phyloP scores from a whole-genome alignment of 2,113 vertebrate genomes.

The Nycticebus coucang region DNA sequence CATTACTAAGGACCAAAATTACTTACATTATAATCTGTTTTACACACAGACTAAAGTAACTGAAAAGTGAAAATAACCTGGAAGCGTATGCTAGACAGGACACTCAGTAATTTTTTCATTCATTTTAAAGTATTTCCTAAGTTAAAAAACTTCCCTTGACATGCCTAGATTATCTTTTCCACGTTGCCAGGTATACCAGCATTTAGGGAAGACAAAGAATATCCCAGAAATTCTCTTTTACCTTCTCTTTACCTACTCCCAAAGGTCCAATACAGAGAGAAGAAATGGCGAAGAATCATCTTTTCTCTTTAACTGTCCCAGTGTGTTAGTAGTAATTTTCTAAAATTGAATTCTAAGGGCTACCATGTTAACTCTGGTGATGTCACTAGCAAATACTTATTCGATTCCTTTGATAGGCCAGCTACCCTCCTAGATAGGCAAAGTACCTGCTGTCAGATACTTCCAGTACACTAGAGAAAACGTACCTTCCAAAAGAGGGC shows the following conservation, averaged over 20 bases:
- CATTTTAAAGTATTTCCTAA: not conserved
- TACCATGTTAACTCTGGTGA: not conserved
- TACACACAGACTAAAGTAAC: not conserved
- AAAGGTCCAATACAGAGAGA: not conserved
- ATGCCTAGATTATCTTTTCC: not conserved
- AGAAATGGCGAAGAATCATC: not conserved
- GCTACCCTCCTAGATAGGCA: not conserved
- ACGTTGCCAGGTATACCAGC: not conserved
- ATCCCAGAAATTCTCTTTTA: not conserved
- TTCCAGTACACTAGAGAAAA: not conserved
- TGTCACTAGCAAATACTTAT: not conserved
- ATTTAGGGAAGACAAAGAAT: not conserved
- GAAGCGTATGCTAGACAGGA: not conserved
- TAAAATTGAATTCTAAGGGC: not conserved
- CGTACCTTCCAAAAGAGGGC: not conserved
- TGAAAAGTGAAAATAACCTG: not conserved
- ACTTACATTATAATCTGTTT: not conserved
- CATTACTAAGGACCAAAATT: not conserved
- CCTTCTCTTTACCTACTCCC: not conserved
- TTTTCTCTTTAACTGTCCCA: not conserved
- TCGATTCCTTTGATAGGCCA: not conserved
- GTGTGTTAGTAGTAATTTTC: not conserved
- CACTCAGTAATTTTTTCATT: not conserved
- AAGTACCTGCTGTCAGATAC: not conserved
- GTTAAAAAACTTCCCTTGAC: not conserved